Conservation (phyloP, 2,888 invertebrate genomes). For the Corbicula japonica region DNA sequence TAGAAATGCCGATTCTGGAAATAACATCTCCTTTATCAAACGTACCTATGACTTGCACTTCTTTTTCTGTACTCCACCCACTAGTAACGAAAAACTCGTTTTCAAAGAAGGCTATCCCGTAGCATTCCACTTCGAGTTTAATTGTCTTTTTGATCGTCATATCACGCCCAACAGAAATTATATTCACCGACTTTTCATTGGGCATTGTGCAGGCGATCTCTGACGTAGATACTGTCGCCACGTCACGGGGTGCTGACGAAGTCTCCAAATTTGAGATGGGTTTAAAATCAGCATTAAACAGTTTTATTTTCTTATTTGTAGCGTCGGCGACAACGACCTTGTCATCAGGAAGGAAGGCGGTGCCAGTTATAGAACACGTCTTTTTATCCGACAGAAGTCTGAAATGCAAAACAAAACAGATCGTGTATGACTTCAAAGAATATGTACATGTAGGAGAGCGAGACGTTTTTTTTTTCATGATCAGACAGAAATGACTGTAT, state of each 20-base stretch:
- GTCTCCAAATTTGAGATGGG: conserved; percentile 29
- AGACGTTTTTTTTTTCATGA: too few relatives aligned
- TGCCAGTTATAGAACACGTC: conserved; percentile 44
- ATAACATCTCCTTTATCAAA: too few relatives aligned
- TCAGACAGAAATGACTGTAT: too few relatives aligned
- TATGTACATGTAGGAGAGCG: too few relatives aligned
- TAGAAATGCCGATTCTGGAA: too few relatives aligned
- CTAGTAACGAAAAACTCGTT: conserved; percentile 34
- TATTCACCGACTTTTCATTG: conserved; percentile 32
- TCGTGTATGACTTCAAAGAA: too few relatives aligned
- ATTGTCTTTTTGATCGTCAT: conserved; percentile 25
- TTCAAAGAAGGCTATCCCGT: conserved; percentile 26
- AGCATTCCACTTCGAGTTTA: conserved; percentile 37
- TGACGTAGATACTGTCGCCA: conserved; percentile 13
- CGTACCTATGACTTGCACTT: conserved; percentile 31
- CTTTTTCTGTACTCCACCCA: conserved; percentile 43
- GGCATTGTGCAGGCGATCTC: conserved; percentile 34
- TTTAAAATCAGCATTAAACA: conserved; percentile 27
- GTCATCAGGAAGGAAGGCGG: conserved; percentile 35
- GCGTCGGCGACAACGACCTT: conserved; percentile 41
- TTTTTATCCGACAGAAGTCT: conserved; percentile 38
- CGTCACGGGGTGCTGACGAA: conserved; percentile 44
- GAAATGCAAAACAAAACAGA: conserved; percentile 2
- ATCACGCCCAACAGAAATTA: conserved; percentile 23
- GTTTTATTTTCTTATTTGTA: conserved; percentile 35